Evolutionary conservation across 2,113 vertebrate genomes (phyloP).

Genomic region (Scophthalmus maximus): DNA sequence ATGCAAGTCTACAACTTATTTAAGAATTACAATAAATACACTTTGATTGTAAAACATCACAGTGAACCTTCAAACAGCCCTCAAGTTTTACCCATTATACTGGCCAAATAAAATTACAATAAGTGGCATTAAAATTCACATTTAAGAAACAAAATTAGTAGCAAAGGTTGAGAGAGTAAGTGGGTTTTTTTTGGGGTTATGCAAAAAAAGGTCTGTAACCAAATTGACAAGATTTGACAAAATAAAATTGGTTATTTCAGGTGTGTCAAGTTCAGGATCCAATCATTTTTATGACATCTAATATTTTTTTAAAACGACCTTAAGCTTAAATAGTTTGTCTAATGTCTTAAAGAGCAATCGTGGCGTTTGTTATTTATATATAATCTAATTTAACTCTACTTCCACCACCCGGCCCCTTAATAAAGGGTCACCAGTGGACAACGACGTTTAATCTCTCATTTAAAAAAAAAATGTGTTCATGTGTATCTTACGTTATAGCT

Average conservation of each 20-base stretch:
- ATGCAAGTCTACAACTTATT: background rate
- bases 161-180: background rate
- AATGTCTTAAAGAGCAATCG: background rate
- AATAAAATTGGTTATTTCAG: background rate
- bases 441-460: background rate
- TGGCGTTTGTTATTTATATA: background rate
- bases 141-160: background rate
- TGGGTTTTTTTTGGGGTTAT: background rate
- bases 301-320: no score
- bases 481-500: background rate
- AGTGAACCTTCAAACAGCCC: slow-evolving; percentile 32
- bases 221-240: background rate
- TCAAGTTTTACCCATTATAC: slow-evolving; percentile 13
- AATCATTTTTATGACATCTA: background rate
- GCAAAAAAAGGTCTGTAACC: background rate
- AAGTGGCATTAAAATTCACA: slow-evolving; percentile 9
- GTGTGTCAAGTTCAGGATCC: background rate
- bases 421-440: background rate
- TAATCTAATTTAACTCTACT: slow-evolving; percentile 1
- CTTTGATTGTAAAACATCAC: slow-evolving; percentile 14
- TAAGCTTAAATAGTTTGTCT: background rate
- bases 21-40: slow-evolving; percentile 11
- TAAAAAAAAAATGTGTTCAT: slow-evolving; percentile 1
- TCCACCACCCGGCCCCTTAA: slow-evolving; percentile 14
- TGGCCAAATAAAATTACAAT: background rate